A percentile compares a stretch with the other conserved stretches of the same genome.
These are phyloP conservation scores for Epinotia bilunana DNA, from an alignment of 2,888 invertebrate genomes.

Conservation along the genomic window DNA sequence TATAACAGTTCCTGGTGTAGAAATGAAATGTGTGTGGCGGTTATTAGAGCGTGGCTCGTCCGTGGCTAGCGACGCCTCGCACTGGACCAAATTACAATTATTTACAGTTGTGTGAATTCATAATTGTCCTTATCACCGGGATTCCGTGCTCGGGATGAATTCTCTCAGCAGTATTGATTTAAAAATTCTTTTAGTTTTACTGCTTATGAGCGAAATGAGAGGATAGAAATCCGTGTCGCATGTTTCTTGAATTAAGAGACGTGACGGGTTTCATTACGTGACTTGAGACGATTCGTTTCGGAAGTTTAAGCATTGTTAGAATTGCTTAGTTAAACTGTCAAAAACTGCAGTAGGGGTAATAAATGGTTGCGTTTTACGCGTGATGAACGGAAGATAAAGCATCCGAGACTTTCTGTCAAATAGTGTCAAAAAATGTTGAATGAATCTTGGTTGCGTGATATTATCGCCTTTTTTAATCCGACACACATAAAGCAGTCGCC, in stretches of 20 bases:
- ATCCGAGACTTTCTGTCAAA: neutral
- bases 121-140: conserved; percentile 57
- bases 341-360: neutral
- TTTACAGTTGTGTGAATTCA: conserved; percentile 68
- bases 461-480: no score
- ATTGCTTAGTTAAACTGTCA: conserved; percentile 12
- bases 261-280: conserved; percentile 22
- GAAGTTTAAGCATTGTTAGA: conserved; percentile 16
- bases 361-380: neutral
- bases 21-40: conserved; percentile 77
- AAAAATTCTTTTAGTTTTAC: neutral
- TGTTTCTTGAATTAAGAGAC: conserved; percentile 34
- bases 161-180: neutral
- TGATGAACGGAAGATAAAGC: neutral
- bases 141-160: conserved; percentile 44
- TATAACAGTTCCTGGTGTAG: conserved; percentile 61
- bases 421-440: neutral
- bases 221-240: conserved; percentile 33
- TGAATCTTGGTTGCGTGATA: neutral
- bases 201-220: conserved; percentile 11
- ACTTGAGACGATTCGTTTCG: conserved; percentile 27
- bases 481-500: no score
- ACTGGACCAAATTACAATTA: conserved; percentile 78
- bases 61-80: conserved; percentile 66
- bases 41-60: conserved; percentile 77